Conservation (phyloP, 1,140 invertebrate genomes). For the Papilio polyxenes region DNA sequence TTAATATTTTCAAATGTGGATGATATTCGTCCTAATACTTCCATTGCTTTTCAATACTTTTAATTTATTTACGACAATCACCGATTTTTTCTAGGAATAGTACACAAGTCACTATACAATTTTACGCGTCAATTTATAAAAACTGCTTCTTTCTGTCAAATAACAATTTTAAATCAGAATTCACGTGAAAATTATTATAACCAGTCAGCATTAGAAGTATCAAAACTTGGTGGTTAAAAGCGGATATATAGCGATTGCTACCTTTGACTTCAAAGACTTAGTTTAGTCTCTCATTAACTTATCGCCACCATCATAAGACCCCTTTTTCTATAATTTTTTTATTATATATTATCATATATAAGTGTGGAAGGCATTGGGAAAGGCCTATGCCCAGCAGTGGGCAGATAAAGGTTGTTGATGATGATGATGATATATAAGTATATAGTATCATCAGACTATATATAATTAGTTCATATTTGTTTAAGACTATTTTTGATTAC, state of each 20-base stretch:
- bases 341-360: no score
- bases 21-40: constrained; percentile 61
- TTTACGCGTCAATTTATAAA: constrained; percentile 27
- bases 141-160: constrained; percentile 9
- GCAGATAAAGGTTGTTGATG: no score
- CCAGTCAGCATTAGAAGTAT: constrained; percentile 17
- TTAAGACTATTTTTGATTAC: no score
- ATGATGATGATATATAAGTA: no score
- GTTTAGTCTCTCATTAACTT: no score
- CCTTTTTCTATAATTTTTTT: no score
- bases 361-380: no score
- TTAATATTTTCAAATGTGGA: constrained; percentile 64
- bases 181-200: background rate
- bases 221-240: constrained; percentile 20
- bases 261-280: background rate
- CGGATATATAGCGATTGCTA: background rate
- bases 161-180: constrained; percentile 19
- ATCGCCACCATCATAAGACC: no score
- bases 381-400: no score
- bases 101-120: constrained; percentile 15
- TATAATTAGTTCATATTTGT: no score
- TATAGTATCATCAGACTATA: no score
- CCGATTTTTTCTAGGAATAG: constrained; percentile 19
- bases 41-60: constrained; percentile 54
- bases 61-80: constrained; percentile 29